Evolutionary conservation across 2,888 invertebrate genomes (phyloP), one percentile per base, ranked within the genome.

Genomic region (Clunio marinus): DNA sequence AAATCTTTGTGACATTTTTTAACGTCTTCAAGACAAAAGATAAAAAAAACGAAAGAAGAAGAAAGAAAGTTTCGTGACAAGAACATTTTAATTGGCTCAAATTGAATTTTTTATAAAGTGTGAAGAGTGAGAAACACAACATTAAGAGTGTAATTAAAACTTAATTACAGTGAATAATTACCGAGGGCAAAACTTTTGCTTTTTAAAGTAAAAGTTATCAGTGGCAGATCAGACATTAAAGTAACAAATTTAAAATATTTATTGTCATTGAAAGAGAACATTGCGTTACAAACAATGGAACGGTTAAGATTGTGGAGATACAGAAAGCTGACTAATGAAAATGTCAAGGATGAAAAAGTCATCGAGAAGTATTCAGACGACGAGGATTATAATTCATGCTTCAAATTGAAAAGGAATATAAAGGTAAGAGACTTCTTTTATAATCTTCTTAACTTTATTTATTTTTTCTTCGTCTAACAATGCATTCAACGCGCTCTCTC

Each of bases 281-380:
- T 5, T 7, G 8, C 13, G 10, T n/a, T n/a, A n/a, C n/a, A n/a
- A 27, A 57, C 57, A 57, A 68, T 68, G 68, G 58, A 58, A 10
- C 68, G 58, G 2, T 28, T 58, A 7, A 24, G 68, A 68, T 58
- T 68, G 58, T 58, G 66, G 66, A 66, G 58, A 45, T 68, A 68
- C 24, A 37, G 58, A 25, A 58, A 68, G 68, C 68, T 68, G n/a
- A 37, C 57, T 58, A 68, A 58, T 68, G 68, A 68, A 68, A 68
- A 55, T 68, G 68, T 68, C 58, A 58, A 58, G 58, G 68, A 68
- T 15, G 46, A 65, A 10, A 55, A 55, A 55, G 58, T 45, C 57
- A 58, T 41, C 32, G 58, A 35, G 32, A 28, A 35, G 60, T 35
- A 32, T 3, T 60, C 60, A 15, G 60, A 68, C 20, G 58, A 58